These are phyloP conservation scores for Papilio machaon DNA, from an alignment of 1,140 invertebrate species.

Conservation along the genomic window DNA sequence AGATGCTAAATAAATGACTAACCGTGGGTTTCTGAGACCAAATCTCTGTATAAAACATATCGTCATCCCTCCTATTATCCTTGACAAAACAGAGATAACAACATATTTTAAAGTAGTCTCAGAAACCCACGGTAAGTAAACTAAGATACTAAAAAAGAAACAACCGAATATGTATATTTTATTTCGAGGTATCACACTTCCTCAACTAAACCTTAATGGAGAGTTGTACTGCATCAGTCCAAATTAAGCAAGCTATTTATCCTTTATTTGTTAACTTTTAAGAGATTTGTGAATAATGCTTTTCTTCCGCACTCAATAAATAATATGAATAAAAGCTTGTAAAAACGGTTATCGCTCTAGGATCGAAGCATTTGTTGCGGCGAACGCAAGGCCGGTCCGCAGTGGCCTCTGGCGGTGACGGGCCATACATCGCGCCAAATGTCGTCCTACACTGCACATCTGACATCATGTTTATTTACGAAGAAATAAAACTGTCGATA, in stretches of 20 bases:
- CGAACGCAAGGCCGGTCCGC: conserved; percentile 14
- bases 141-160: no score
- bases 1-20: no score
- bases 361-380: conserved; percentile 13
- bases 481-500: background rate
- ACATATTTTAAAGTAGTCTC: no score
- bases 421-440: background rate
- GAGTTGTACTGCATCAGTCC: no score
- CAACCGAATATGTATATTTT: no score
- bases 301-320: conserved; percentile 15
- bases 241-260: background rate
- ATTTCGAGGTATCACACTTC: no score
- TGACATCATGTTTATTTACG: conserved; percentile 26
- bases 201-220: no score
- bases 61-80: no score
- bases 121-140: no score
- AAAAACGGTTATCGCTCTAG: background rate
- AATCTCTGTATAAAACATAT: no score
- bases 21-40: no score
- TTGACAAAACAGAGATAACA: no score
- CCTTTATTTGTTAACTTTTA: background rate
- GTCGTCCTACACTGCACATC: background rate
- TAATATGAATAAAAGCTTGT: background rate
- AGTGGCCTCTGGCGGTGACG: conserved; percentile 11
- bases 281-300: background rate